These are phyloP conservation scores for Pelecanoides urinatrix DNA, from an alignment of 2,113 vertebrate genomes.

Conservation along the genomic window DNA sequence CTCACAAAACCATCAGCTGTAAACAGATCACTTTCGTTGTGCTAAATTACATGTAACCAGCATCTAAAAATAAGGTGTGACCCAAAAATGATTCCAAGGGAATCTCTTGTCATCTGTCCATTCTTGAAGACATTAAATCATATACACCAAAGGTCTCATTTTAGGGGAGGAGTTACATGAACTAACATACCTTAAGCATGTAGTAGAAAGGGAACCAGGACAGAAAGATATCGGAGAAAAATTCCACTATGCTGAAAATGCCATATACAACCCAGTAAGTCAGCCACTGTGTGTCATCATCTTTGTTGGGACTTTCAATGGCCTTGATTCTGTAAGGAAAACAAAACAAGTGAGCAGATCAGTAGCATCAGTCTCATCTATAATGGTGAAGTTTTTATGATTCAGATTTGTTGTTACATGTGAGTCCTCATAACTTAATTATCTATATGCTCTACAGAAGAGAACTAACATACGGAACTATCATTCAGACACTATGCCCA, in stretches of 20 bases:
- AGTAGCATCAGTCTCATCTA: background rate
- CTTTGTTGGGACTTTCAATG: constrained; percentile 95
- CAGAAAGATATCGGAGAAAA: constrained; percentile 95
- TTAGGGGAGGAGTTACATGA: background rate
- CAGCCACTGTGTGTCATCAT: constrained; percentile 97
- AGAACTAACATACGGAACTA: background rate
- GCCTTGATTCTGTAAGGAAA: constrained; percentile 89
- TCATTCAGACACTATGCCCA: background rate
- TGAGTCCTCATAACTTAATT: background rate
- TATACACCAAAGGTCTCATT: background rate
- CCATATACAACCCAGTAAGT: constrained; percentile 99
- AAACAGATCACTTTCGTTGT: background rate
- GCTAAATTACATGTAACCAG: background rate
- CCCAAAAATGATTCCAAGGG: background rate
- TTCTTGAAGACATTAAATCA: background rate
- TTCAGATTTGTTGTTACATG: background rate
- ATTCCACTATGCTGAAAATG: constrained; percentile 93
- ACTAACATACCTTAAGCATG: constrained; percentile 86
- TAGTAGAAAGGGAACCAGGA: constrained; percentile 99
- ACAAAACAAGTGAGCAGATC: background rate
- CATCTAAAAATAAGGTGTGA: background rate
- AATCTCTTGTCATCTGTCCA: background rate
- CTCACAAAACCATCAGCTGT: background rate
- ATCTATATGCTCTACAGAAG: background rate
- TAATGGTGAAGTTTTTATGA: background rate